A percentile compares a stretch with the other conserved stretches of the same genome.
These are phyloP conservation scores for Rostratula benghalensis DNA, from an alignment of 2,113 vertebrate genomes.

Conservation along the genomic window DNA sequence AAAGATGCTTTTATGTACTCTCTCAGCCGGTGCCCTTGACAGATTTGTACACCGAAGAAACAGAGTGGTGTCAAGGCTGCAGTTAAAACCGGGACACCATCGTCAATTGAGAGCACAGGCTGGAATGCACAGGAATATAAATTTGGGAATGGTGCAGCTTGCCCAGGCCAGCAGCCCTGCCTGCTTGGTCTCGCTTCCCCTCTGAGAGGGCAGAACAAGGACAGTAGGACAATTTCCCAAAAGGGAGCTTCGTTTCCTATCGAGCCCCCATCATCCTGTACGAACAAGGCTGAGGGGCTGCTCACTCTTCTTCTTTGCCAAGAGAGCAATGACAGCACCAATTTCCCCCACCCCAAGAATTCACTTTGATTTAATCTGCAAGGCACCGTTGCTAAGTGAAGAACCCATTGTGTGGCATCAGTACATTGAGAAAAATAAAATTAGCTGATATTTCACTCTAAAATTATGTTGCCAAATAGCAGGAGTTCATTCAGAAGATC, in stretches of 20 bases:
- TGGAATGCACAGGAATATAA: neutral
- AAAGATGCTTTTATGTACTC: neutral
- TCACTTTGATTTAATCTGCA: neutral
- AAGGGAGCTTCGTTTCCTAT: fast-evolving
- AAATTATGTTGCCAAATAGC: neutral
- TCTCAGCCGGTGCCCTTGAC: neutral
- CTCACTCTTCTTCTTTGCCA: neutral
- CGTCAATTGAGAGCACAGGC: neutral
- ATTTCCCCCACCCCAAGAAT: neutral
- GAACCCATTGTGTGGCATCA: neutral
- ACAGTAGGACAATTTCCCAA: fast-evolving
- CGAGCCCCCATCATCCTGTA: fast-evolving
- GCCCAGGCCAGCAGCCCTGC: neutral
- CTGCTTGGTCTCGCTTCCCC: neutral
- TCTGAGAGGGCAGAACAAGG: fast-evolving
- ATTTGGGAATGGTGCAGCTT: neutral
- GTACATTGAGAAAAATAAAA: neutral
- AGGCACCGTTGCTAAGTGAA: neutral
- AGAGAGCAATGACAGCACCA: fast-evolving
- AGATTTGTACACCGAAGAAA: neutral
- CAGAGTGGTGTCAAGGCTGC: neutral
- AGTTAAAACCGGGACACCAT: neutral
- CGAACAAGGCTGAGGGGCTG: neutral
- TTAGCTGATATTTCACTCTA: neutral
- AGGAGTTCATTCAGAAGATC: neutral